Percentiles rank a stretch among this genome's conserved stretches.
Conservation (phyloP, 2,113 vertebrate species). For the Orthonyx spaldingii region DNA sequence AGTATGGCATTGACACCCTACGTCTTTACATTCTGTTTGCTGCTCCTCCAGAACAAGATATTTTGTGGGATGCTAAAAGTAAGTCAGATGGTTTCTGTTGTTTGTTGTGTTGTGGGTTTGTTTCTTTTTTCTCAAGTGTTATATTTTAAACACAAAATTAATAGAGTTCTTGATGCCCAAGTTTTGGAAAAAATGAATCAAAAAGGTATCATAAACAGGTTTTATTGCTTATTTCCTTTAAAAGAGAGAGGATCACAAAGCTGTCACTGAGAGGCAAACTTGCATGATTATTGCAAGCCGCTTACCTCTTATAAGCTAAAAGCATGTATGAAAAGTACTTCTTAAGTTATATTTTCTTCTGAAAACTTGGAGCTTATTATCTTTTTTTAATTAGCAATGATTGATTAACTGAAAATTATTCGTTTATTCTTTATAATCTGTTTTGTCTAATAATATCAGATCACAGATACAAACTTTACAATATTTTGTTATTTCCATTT, state of each 20-base stretch:
- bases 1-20: constrained; percentile 87
- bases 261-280: neutral
- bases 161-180: neutral
- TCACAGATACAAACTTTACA: neutral
- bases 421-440: neutral
- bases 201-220: neutral
- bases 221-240: neutral
- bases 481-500: neutral
- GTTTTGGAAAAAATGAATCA: neutral
- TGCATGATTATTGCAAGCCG: neutral
- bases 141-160: neutral
- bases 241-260: neutral
- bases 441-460: neutral
- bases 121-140: neutral
- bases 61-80: constrained; percentile 95
- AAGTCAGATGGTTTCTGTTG: constrained; percentile 28
- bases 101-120: neutral
- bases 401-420: neutral
- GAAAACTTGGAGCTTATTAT: neutral
- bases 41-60: constrained; percentile 91
- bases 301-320: neutral
- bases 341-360: neutral
- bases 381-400: neutral
- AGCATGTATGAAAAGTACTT: neutral
- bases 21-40: constrained; percentile 91